phyloP scores from a whole-genome alignment of 2,113 vertebrate species.

The Phylloscopus trochiloides region DNA sequence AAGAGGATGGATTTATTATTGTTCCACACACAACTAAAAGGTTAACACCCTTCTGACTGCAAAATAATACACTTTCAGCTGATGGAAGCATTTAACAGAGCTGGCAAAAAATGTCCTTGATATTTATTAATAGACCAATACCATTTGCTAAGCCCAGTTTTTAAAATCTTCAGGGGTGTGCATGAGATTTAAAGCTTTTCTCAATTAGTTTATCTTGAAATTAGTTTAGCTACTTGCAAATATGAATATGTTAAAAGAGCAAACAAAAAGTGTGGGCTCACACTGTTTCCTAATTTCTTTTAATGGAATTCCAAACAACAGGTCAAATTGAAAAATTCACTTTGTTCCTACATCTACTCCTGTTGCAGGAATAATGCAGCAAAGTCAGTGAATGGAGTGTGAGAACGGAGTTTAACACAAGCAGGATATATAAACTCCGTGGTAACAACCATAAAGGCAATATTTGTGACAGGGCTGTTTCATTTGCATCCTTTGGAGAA shows the following conservation, averaged over 20 bases:
- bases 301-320: background rate
- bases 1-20: constrained; percentile 63
- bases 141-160: background rate
- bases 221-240: background rate
- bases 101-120: constrained; percentile 29
- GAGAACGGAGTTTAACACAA: background rate
- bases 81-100: constrained; percentile 19
- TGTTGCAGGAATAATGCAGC: background rate
- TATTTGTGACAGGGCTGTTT: background rate
- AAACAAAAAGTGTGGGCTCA: background rate
- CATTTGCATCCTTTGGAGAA: background rate
- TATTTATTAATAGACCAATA: constrained; percentile 26
- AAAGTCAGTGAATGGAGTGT: background rate
- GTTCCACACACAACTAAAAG: constrained; percentile 33
- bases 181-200: background rate
- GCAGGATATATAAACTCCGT: background rate
- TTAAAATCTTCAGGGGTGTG: background rate
- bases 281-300: background rate
- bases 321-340: background rate
- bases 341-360: background rate
- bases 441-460: background rate
- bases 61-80: constrained; percentile 30
- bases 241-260: background rate
- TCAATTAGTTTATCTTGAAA: background rate
- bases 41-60: constrained; percentile 30